A percentile compares a stretch with the other conserved stretches of the same genome.
Evolutionary conservation across 2,797 vertebrate species (phyloP).

Genomic region (Semaprochilodus insignis): DNA sequence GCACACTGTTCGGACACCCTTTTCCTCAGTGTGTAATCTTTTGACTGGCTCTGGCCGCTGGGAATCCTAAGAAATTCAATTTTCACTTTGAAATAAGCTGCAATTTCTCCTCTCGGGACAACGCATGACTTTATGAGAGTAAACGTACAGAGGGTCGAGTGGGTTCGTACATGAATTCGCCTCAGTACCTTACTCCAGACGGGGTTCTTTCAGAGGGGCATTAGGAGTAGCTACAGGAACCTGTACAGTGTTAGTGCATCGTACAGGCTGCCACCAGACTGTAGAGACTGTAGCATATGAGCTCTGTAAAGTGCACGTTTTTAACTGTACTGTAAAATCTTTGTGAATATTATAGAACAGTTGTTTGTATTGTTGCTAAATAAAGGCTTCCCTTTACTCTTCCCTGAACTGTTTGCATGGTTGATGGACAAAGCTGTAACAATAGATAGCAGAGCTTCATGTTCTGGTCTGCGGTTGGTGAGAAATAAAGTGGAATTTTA

Average conservation of each 20-base stretch:
- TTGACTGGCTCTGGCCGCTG: background rate
- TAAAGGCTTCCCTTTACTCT: slow-evolving; percentile 82
- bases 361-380: slow-evolving; percentile 89
- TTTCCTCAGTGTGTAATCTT: background rate
- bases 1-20: background rate
- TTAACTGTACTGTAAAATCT: slow-evolving; percentile 73
- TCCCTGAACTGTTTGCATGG: background rate
- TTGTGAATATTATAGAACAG: slow-evolving; percentile 72
- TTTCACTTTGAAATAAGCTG: background rate
- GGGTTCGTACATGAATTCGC: background rate
- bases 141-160: background rate
- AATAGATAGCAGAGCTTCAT: too few relatives aligned
- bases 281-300: slow-evolving; percentile 63
- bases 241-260: slow-evolving; percentile 49
- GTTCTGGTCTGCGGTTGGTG: too few relatives aligned
- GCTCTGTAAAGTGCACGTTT: slow-evolving; percentile 66
- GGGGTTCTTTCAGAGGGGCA: slow-evolving; percentile 54
- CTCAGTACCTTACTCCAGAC: slow-evolving; percentile 32
- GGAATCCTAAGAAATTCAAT: background rate
- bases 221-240: slow-evolving; percentile 39
- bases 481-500: too few relatives aligned
- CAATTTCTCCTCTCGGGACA: background rate
- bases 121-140: background rate
- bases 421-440: background rate
- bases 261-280: slow-evolving; percentile 54